Evolutionary conservation across 2,797 vertebrate genomes (phyloP).

Genomic region (Coregonus suidteri): DNA sequence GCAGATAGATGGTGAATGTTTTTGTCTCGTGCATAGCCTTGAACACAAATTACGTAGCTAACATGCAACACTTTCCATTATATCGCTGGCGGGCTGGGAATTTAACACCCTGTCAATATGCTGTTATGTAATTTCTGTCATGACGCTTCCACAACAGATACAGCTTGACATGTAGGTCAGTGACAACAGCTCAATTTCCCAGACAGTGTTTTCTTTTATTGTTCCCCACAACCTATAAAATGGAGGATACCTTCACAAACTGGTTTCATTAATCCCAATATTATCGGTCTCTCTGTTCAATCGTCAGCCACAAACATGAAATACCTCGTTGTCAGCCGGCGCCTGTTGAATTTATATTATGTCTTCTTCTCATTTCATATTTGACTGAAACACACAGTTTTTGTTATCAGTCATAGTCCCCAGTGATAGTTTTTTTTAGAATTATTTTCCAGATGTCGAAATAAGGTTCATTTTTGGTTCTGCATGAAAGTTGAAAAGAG

Average conservation of each 20-base stretch:
- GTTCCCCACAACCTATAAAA: constrained; percentile 28
- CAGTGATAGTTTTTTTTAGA: neutral
- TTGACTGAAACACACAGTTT: neutral
- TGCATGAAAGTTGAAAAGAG: no score
- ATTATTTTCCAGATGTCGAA: no score
- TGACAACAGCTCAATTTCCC: no score
- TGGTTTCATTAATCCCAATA: neutral
- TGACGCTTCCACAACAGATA: no score
- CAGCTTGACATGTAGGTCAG: no score
- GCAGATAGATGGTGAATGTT: neutral
- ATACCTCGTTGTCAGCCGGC: constrained; percentile 36
- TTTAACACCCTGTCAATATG: no score
- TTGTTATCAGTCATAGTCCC: neutral
- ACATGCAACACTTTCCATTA: no score
- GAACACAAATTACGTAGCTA: no score
- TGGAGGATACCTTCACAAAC: constrained; percentile 26
- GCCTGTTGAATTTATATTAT: constrained; percentile 18
- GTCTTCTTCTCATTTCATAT: constrained; percentile 39
- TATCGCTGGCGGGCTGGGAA: no score
- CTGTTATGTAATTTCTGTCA: no score
- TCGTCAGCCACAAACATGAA: constrained; percentile 9
- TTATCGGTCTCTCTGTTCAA: neutral
- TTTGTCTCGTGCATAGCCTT: neutral
- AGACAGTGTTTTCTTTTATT: neutral
- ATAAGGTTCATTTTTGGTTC: no score